A percentile compares a stretch with the other conserved stretches of the same genome.
phyloP scores from a whole-genome alignment of 2,113 vertebrate genomes.

The Promerops cafer region DNA sequence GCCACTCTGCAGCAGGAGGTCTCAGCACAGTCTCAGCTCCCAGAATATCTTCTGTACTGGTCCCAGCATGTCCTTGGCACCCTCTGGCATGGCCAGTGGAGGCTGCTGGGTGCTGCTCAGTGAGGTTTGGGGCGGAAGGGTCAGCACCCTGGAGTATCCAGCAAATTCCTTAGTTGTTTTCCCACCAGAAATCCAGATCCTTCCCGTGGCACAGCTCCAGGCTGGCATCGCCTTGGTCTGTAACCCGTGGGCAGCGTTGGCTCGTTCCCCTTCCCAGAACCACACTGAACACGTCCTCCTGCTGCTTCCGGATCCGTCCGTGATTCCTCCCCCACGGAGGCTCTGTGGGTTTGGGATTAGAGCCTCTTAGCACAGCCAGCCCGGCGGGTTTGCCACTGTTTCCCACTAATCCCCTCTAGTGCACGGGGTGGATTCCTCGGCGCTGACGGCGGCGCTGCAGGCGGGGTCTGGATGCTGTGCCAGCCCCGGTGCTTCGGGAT shows the following conservation, averaged over 20 bases:
- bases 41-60: neutral
- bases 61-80: accelerated
- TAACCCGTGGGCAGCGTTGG: accelerated
- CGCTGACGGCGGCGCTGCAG: accelerated
- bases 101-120: neutral
- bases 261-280: neutral
- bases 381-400: neutral
- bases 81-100: neutral
- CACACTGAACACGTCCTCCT: accelerated
- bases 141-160: accelerated
- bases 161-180: neutral
- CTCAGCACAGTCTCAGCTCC: neutral
- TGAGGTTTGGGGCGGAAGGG: neutral
- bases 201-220: accelerated
- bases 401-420: neutral
- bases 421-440: neutral
- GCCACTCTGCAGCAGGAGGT: neutral
- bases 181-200: neutral
- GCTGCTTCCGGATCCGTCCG: accelerated
- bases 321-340: neutral
- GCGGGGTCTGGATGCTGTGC: accelerated
- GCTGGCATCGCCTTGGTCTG: accelerated
- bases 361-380: neutral
- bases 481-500: accelerated
- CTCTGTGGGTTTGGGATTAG: neutral